Conservation (phyloP, 2,797 vertebrate species). For the Xerus rutilus region DNA sequence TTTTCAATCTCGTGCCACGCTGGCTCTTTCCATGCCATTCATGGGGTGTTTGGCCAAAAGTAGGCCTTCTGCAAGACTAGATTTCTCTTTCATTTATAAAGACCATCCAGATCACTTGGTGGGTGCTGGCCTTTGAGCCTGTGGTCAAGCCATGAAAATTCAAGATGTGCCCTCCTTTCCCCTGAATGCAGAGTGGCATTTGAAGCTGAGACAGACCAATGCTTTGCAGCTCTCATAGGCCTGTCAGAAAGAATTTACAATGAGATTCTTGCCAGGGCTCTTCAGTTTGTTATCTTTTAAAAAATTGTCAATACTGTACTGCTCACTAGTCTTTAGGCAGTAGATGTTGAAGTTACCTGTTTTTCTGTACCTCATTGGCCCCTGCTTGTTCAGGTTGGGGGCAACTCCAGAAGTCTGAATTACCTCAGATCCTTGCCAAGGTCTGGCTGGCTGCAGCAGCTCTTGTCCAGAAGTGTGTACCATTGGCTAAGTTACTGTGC, state of each 20-base stretch:
- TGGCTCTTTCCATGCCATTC: not conserved
- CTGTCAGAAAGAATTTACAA: conserved; percentile 54
- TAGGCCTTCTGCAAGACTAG: not conserved
- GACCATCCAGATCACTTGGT: not conserved
- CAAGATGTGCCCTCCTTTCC: not conserved
- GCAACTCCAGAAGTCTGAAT: not conserved
- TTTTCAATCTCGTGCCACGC: not conserved
- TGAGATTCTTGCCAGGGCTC: not conserved
- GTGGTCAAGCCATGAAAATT: not conserved
- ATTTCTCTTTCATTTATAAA: not conserved
- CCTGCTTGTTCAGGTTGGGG: not conserved
- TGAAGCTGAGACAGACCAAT: not conserved
- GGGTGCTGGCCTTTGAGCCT: not conserved
- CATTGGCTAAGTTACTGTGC: not conserved
- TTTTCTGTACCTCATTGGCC: not conserved
- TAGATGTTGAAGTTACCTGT: not conserved
- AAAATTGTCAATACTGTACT: conserved; percentile 1
- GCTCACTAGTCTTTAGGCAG: not conserved
- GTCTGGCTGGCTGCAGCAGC: not conserved
- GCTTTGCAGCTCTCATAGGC: not conserved
- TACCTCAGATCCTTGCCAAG: not conserved
- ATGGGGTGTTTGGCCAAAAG: not conserved
- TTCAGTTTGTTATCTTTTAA: conserved; percentile 40
- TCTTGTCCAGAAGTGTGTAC: not conserved
- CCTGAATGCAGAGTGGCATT: not conserved